Evolutionary conservation across 1,140 invertebrate genomes (phyloP).

Genomic region (Octopus bimaculoides): DNA sequence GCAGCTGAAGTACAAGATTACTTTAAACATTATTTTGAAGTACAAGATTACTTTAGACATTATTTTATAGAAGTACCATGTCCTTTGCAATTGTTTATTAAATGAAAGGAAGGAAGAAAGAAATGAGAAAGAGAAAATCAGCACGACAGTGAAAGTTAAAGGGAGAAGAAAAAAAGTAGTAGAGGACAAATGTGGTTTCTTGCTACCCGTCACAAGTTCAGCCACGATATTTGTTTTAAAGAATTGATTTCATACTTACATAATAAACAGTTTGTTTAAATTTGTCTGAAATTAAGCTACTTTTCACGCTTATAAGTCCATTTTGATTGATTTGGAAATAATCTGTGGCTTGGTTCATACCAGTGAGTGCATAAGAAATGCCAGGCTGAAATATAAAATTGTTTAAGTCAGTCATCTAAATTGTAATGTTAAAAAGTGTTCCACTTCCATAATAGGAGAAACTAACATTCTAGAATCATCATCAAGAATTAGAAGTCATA

Average conservation of each 20-base stretch:
- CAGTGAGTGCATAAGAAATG: constrained; percentile 36
- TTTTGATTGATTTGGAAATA: constrained; percentile 46
- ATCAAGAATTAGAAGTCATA: too few relatives aligned
- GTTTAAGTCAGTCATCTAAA: too few relatives aligned
- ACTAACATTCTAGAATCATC: too few relatives aligned
- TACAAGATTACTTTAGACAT: too few relatives aligned
- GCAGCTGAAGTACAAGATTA: too few relatives aligned
- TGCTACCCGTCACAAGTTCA: too few relatives aligned
- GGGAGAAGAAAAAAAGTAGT: neutral
- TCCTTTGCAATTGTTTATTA: too few relatives aligned
- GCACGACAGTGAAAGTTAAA: neutral
- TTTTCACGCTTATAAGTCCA: constrained; percentile 33
- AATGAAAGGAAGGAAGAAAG: neutral
- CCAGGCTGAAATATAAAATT: constrained; percentile 26
- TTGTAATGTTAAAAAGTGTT: too few relatives aligned
- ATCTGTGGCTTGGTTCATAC: constrained; percentile 36
- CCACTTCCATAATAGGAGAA: too few relatives aligned
- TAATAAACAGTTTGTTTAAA: constrained; percentile 26
- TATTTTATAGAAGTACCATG: too few relatives aligned
- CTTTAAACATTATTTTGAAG: too few relatives aligned
- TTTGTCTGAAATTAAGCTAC: constrained; percentile 29
- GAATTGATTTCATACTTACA: constrained; percentile 18
- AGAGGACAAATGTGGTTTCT: neutral
- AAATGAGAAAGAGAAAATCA: neutral
- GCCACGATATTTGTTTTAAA: too few relatives aligned